Percentiles rank a stretch among this genome's conserved stretches.
phyloP scores from a whole-genome alignment of 2,113 vertebrate genomes.

The Platichthys stellatus region DNA sequence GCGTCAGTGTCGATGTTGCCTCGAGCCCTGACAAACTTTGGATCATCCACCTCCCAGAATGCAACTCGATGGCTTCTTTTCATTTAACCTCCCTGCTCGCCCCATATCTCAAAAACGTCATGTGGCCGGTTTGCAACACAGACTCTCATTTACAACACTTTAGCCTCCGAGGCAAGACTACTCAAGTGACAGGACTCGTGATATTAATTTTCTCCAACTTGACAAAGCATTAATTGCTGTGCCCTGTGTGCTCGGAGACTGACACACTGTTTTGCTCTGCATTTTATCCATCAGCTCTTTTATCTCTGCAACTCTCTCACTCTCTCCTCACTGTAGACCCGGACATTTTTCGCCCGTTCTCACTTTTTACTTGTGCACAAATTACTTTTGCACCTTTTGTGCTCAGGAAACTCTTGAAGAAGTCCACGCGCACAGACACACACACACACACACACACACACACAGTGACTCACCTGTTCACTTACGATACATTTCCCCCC shows the following conservation, averaged over 20 bases:
- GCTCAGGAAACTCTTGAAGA: not conserved
- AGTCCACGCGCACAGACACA: not conserved
- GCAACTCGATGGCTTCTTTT: not conserved
- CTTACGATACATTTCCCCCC: constrained; percentile 29
- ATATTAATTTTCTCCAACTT: not conserved
- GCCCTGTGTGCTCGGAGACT: not conserved
- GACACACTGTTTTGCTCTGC: not conserved
- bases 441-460: constrained; percentile 4
- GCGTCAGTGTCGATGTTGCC: not conserved
- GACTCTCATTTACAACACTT: not conserved
- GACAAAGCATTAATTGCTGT: constrained; percentile 16
- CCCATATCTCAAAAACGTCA: not conserved
- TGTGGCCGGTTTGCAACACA: not conserved
- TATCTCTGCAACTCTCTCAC: no score
- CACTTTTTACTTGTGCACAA: no score
- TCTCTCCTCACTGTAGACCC: no score
- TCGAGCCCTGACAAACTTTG: not conserved
- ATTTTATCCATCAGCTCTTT: not conserved
- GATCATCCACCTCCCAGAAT: not conserved
- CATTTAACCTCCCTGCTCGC: not conserved
- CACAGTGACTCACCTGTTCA: constrained; percentile 40
- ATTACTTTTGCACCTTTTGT: not conserved
- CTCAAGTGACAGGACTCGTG: not conserved
- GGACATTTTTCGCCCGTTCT: no score
- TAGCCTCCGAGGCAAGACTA: not conserved